Conservation (phyloP, 92 coral and sea anemone genomes). For the Epizoanthus ramosus region DNA sequence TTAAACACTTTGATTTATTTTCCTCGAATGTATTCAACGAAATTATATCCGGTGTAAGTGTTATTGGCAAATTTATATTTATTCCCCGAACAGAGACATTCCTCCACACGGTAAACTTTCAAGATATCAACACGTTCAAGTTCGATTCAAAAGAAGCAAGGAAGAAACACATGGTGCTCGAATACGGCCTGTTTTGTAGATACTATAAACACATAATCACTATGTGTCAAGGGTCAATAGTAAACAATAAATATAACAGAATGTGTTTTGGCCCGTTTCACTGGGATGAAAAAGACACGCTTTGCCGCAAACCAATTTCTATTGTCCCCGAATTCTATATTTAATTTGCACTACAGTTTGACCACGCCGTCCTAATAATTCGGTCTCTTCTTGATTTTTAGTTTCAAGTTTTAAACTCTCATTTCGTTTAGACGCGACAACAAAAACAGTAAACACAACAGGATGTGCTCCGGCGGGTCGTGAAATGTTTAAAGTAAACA, state of each 20-base stretch:
- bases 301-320: slow-evolving; percentile 38
- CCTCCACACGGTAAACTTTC: neutral
- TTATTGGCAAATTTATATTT: neutral
- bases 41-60: neutral
- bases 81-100: neutral
- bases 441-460: slow-evolving; percentile 44
- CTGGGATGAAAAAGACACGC: slow-evolving; percentile 29
- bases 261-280: slow-evolving; percentile 48
- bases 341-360: slow-evolving; percentile 35
- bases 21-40: neutral
- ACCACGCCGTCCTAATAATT: slow-evolving; percentile 41
- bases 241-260: slow-evolving; percentile 24
- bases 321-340: slow-evolving; percentile 36
- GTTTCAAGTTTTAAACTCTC: slow-evolving; percentile 18
- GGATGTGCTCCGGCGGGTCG: slow-evolving; percentile 48
- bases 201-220: slow-evolving; percentile 20
- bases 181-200: slow-evolving; percentile 9
- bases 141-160: slow-evolving; percentile 16
- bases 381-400: slow-evolving; percentile 22
- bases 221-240: slow-evolving; percentile 32
- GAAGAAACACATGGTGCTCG: slow-evolving; percentile 20
- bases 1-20: slow-evolving; percentile 5
- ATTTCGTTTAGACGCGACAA: slow-evolving; percentile 39
- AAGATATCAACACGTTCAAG: slow-evolving; percentile 26
- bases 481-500: slow-evolving; percentile 49